Conservation (phyloP, 2,113 vertebrate species). For the Mustelus asterias region DNA sequence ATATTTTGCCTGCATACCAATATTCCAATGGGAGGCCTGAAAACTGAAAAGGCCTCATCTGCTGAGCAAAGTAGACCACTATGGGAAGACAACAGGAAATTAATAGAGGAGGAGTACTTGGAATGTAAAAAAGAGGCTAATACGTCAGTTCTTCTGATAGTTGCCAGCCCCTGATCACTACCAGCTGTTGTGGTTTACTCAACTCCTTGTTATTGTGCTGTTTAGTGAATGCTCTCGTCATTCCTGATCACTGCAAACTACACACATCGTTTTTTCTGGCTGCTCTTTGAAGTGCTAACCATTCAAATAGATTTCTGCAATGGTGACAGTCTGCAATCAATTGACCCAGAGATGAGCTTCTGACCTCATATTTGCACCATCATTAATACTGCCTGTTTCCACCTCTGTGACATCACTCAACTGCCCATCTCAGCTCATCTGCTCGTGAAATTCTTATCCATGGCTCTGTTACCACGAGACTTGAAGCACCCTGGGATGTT, state of each 20-base stretch:
- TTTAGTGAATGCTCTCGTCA: background rate
- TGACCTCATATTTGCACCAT: background rate
- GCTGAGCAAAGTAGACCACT: background rate
- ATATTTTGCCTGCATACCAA: background rate
- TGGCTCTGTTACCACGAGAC: background rate
- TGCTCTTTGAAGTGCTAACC: background rate
- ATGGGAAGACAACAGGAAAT: background rate
- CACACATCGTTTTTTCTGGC: background rate
- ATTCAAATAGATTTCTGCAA: background rate
- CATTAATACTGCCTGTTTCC: background rate
- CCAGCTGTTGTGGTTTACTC: background rate
- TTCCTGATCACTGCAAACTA: background rate
- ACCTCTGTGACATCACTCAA: background rate
- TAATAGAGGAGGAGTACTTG: background rate
- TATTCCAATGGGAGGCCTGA: conserved; percentile 6
- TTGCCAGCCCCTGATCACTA: background rate
- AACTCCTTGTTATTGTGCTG: background rate
- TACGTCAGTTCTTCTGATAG: background rate
- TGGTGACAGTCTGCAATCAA: background rate
- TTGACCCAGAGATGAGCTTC: background rate
- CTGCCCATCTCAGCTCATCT: background rate
- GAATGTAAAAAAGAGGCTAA: background rate
- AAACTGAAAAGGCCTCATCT: background rate
- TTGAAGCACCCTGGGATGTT: background rate
- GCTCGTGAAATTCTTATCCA: background rate